Conservation (phyloP, 2,113 vertebrate species). For the Vidua macroura region DNA sequence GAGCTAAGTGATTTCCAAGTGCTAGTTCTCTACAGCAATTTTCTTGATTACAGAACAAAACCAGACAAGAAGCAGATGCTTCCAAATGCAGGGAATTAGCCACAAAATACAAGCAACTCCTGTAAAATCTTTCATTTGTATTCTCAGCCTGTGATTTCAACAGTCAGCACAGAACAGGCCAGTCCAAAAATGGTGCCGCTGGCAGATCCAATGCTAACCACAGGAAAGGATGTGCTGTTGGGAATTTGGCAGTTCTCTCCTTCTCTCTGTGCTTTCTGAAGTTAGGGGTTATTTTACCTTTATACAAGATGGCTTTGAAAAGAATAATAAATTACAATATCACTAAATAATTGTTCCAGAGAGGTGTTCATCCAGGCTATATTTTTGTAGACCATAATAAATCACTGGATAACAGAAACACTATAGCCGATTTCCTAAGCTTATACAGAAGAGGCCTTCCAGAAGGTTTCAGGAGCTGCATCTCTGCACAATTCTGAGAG, state of each 20-base stretch:
- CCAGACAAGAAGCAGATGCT: conserved; percentile 62
- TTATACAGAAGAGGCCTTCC: conserved; percentile 26
- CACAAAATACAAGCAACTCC: conserved; percentile 63
- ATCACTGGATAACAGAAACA: conserved; percentile 59
- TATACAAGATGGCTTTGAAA: conserved; percentile 50
- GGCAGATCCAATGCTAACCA: conserved; percentile 49
- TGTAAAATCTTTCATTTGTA: conserved; percentile 65
- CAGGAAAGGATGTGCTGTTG: conserved; percentile 65
- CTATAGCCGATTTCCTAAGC: conserved; percentile 27
- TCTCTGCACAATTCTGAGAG: not conserved
- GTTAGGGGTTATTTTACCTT: conserved; percentile 63
- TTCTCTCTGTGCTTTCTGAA: conserved; percentile 42
- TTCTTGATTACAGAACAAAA: conserved; percentile 69
- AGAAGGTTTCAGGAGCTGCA: conserved; percentile 35
- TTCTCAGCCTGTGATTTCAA: conserved; percentile 39
- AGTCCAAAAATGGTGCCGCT: conserved; percentile 49
- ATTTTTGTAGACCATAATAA: conserved; percentile 59
- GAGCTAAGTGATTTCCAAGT: conserved; percentile 38
- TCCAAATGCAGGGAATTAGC: conserved; percentile 56
- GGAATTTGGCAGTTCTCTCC: conserved; percentile 53
- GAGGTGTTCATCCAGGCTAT: conserved; percentile 58
- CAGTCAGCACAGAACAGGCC: conserved; percentile 26
- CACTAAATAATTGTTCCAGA: conserved; percentile 60
- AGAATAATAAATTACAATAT: conserved; percentile 65
- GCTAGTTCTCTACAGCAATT: conserved; percentile 48